Conservation (phyloP, 2,888 invertebrate genomes). For the Conus canariensis region DNA sequence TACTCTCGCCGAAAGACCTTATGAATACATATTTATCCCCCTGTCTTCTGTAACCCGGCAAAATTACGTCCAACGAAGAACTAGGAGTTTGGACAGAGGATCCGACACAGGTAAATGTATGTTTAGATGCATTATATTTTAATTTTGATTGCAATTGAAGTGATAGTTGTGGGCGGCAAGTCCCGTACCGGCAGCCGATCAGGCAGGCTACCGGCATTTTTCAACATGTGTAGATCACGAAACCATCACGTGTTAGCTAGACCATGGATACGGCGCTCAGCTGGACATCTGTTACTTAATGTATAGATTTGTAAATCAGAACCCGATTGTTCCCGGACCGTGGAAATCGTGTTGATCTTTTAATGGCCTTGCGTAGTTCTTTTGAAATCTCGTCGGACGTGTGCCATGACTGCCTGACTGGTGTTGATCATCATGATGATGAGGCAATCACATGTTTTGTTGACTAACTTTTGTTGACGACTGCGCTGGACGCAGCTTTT, state of each 20-base stretch:
- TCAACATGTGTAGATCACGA: background rate
- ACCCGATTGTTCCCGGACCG: too few relatives aligned
- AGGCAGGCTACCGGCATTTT: background rate
- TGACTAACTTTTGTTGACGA: background rate
- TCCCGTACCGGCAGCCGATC: background rate
- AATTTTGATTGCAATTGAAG: background rate
- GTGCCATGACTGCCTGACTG: too few relatives aligned
- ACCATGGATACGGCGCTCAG: background rate
- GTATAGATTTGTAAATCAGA: background rate
- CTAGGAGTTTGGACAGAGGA: constrained; percentile 62
- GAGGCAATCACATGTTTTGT: constrained; percentile 14
- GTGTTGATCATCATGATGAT: background rate
- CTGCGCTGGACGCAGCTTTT: too few relatives aligned
- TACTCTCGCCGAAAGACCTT: background rate
- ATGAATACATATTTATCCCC: constrained; percentile 47
- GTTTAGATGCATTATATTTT: background rate
- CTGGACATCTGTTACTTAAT: background rate
- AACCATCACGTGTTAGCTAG: background rate
- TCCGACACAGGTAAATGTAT: constrained; percentile 61
- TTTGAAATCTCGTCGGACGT: too few relatives aligned
- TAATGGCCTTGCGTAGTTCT: too few relatives aligned
- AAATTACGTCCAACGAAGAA: constrained; percentile 71
- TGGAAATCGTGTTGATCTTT: too few relatives aligned
- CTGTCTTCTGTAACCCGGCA: constrained; percentile 59
- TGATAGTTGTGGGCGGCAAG: background rate